A percentile compares a stretch with the other conserved stretches of the same genome.
Evolutionary conservation across 2,888 invertebrate genomes (phyloP).

Genomic region (Epinotia ramella): DNA sequence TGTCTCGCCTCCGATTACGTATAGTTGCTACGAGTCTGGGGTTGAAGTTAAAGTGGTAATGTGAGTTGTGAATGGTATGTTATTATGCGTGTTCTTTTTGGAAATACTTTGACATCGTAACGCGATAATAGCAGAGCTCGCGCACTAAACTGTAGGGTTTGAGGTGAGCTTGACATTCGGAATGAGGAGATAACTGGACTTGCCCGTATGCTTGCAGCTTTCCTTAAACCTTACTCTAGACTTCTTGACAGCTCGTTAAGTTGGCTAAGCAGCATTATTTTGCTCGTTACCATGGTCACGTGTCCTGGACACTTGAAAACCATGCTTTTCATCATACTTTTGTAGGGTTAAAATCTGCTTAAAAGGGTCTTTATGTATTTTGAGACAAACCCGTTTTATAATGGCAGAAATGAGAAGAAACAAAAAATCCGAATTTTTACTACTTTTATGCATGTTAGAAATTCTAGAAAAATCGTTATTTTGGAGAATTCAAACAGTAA

Average conservation of each 20-base stretch:
- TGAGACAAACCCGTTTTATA: too few species aligned
- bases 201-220: neutral
- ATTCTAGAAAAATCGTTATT: too few species aligned
- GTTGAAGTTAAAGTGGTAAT: neutral
- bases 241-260: neutral
- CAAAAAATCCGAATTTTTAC: too few species aligned
- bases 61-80: neutral
- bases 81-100: conserved; percentile 27
- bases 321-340: too few species aligned
- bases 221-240: neutral
- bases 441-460: too few species aligned
- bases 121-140: conserved; percentile 38
- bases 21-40: neutral
- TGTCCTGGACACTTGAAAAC: too few species aligned
- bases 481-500: too few species aligned
- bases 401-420: too few species aligned
- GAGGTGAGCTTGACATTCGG: conserved; percentile 10
- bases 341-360: too few species aligned
- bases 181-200: conserved; percentile 10
- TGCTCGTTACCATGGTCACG: too few species aligned
- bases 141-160: conserved; percentile 20
- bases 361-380: too few species aligned
- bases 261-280: too few species aligned
- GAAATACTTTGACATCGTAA: conserved; percentile 38
- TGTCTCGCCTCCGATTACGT: neutral